Conservation (phyloP, 2,888 invertebrate genomes). For the Meliscaeva auricollis region DNA sequence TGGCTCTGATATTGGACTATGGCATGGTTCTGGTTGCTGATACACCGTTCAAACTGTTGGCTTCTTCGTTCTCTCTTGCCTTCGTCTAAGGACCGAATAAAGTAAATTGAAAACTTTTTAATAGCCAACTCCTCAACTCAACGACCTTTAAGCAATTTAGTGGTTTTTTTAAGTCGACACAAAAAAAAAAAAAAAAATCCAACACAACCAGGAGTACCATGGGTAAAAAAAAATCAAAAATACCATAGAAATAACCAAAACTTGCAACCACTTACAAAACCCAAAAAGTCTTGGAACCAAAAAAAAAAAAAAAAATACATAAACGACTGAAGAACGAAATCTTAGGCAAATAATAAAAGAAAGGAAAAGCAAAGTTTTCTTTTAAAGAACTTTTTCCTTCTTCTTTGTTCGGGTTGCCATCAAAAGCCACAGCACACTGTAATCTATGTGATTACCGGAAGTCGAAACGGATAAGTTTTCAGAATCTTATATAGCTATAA, state of each 20-base stretch:
- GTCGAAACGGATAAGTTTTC: conserved; percentile 49
- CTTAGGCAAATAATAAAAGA: conserved; percentile 5
- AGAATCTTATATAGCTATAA: background rate
- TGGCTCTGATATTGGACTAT: background rate
- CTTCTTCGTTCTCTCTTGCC: conserved; percentile 16
- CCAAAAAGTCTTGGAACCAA: background rate
- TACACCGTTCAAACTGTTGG: no score
- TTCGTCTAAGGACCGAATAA: conserved; percentile 48
- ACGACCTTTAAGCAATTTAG: conserved; percentile 42
- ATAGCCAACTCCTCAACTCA: conserved; percentile 47
- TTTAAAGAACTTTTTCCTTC: conserved; percentile 25
- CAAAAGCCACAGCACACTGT: conserved; percentile 35
- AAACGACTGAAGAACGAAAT: background rate
- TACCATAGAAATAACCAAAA: conserved; percentile 28
- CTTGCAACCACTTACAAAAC: conserved; percentile 41
- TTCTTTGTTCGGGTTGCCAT: conserved; percentile 8
- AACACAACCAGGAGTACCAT: background rate
- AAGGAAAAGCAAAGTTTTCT: conserved; percentile 39
- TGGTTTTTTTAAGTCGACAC: background rate
- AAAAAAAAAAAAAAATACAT: background rate
- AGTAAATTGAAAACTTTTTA: conserved; percentile 74
- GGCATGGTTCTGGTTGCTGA: background rate
- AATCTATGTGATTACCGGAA: conserved; percentile 62
- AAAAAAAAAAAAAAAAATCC: background rate
- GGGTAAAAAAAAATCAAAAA: background rate